phyloP scores from a whole-genome alignment of 1,140 invertebrate species.

The Atopsyche davidsoni region DNA sequence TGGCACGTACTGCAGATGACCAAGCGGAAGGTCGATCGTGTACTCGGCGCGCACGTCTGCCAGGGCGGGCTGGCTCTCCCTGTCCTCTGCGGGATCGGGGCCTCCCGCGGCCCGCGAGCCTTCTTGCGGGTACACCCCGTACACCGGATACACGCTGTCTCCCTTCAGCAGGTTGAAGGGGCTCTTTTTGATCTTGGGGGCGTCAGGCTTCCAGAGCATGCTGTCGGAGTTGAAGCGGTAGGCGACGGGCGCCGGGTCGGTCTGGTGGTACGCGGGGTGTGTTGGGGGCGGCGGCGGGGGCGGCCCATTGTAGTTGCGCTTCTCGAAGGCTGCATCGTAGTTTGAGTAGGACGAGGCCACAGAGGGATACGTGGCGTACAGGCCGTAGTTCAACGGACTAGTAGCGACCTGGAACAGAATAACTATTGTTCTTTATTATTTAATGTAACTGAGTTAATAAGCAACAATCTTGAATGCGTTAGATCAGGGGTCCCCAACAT shows the following conservation, averaged over 20 bases:
- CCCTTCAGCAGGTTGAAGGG: constrained; percentile 7
- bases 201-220: constrained; percentile 23
- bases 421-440: constrained; percentile 38
- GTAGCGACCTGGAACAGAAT: constrained; percentile 50
- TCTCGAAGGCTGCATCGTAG: constrained; percentile 39
- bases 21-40: constrained; percentile 43
- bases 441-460: neutral
- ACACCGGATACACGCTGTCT: constrained; percentile 23
- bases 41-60: constrained; percentile 45
- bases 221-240: constrained; percentile 24
- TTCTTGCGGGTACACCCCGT: constrained; percentile 14
- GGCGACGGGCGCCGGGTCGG: no score
- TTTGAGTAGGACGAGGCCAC: constrained; percentile 21
- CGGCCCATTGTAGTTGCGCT: constrained; percentile 34
- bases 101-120: neutral
- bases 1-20: no score
- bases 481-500: neutral
- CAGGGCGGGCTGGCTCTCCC: constrained; percentile 27
- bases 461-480: no score
- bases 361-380: constrained; percentile 38
- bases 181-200: constrained; percentile 13
- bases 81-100: neutral
- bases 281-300: constrained; percentile 24
- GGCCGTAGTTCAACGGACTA: constrained; percentile 47
- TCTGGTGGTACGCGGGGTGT: constrained; percentile 19